phyloP scores from a whole-genome alignment of 2,888 invertebrate genomes.

The Eristalis intricaria region DNA sequence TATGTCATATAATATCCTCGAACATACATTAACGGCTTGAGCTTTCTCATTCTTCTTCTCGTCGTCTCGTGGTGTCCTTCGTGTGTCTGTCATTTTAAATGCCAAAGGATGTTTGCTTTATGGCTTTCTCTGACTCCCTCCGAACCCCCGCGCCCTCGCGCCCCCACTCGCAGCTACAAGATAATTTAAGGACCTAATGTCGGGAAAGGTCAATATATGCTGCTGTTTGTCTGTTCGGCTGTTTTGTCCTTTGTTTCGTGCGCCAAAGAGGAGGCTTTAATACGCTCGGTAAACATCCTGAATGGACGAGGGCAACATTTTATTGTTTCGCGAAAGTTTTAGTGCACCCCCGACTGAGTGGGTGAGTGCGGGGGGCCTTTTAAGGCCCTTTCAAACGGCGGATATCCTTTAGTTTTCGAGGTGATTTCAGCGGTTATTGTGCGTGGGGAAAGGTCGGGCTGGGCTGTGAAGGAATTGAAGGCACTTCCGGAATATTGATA shows the following conservation, averaged over 20 bases:
- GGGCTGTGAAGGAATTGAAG: conserved; percentile 40
- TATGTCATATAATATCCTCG: conserved; percentile 57
- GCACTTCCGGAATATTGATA: conserved; percentile 55
- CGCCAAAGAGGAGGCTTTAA: conserved; percentile 11
- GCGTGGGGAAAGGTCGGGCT: background rate
- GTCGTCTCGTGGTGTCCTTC: background rate
- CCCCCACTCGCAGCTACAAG: background rate
- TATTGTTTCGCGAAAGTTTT: conserved; percentile 51
- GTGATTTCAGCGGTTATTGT: conserved; percentile 30
- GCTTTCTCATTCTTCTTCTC: background rate
- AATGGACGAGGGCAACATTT: conserved; percentile 36
- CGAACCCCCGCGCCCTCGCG: too few species aligned
- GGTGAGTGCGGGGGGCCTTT: background rate
- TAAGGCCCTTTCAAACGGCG: conserved; percentile 15
- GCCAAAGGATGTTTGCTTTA: conserved; percentile 59
- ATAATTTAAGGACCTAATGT: conserved; percentile 46
- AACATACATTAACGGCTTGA: conserved; percentile 61
- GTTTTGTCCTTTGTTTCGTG: background rate
- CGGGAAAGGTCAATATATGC: conserved; percentile 57
- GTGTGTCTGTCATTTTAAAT: conserved; percentile 43
- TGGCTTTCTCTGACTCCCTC: conserved; percentile 6
- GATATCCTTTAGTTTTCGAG: conserved; percentile 15
- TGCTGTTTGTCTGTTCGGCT: background rate
- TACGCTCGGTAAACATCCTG: conserved; percentile 41
- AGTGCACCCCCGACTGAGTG: background rate